Base-by-base conservation (phyloP, 2,797 vertebrate species). In the Phalanger gymnotis region DNA sequence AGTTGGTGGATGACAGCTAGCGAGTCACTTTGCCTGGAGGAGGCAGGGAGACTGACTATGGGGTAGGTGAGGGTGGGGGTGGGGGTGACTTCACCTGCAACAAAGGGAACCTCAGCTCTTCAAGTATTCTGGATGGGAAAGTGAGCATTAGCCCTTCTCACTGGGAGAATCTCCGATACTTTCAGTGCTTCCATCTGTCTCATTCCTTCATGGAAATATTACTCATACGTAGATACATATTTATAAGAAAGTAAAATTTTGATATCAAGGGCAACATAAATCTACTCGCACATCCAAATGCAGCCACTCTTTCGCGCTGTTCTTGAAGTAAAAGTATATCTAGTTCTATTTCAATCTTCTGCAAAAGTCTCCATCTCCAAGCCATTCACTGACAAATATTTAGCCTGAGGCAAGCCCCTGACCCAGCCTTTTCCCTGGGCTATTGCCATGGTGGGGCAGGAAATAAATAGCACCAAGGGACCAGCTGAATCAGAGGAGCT, bases 181-280 rank as follows among this genome's bases (percentile, higher is more conserved):
- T 87, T 87, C 91, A 96, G 66, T 31, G 96, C 9, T 96, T 97
- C n/a, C 34, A 93, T 54, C 47, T 53, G 95, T 87, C n/a, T 47
- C 95, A 73, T 56, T 94, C 90, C 87, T 61, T 94, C 96, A 96
- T 90, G 91, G 61, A 97, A 95, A 81, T 66, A 95, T 47, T 93
- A 93, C 57, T 92, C 93, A 94, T 53, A 96, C 91, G 94, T n/a
- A 95, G 57, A 90, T 53, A 94, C 9, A 95, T 93, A 94, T 87
- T 96, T 94, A 96, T 93, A 16, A 96, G 97, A 97, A 95, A 51
- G 91, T 93, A 92, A 96, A 91, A 91, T n/a, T 89, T 93, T 92
- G 16, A 93, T 96, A 92, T 92, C 66, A 96, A 96, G 6, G 52
- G 96, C n/a, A 92, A 90, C 61, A 51, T 14, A 53, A 0, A 0